Percentiles rank a stretch among this genome's conserved stretches.
Evolutionary conservation across 2,113 vertebrate genomes (phyloP).

Genomic region (Cromileptes altivelis): DNA sequence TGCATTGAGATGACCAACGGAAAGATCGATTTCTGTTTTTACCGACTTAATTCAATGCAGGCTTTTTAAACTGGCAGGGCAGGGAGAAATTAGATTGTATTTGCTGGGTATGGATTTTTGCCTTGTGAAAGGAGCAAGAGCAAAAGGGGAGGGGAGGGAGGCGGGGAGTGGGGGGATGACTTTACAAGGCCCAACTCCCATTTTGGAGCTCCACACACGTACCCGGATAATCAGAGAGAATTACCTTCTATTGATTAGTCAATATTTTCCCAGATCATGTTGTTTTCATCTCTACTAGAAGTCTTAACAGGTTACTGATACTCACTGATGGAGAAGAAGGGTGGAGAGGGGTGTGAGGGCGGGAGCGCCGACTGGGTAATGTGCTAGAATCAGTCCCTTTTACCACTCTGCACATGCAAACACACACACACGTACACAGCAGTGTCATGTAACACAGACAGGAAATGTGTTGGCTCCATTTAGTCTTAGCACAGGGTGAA

Average conservation of each 20-base stretch:
- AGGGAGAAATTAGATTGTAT: conserved; percentile 85
- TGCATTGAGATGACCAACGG: conserved; percentile 76
- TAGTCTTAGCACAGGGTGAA: not conserved
- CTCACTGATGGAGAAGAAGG: conserved; percentile 41
- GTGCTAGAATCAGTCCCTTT: conserved; percentile 11
- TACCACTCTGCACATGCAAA: not conserved
- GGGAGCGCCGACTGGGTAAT: not conserved
- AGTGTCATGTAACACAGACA: conserved; percentile 30
- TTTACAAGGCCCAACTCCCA: conserved; percentile 79
- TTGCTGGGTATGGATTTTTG: conserved; percentile 84
- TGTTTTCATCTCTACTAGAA: conserved; percentile 79
- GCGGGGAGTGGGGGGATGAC: conserved; percentile 16
- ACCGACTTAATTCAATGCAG: conserved; percentile 85
- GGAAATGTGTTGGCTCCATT: conserved; percentile 40
- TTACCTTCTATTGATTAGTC: conserved; percentile 80
- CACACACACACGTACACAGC: not conserved
- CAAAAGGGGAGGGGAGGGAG: conserved; percentile 33
- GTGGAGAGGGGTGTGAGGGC: not conserved
- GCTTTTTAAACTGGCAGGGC: conserved; percentile 85
- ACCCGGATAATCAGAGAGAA: conserved; percentile 80
- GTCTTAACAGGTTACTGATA: conserved; percentile 74
- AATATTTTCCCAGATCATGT: conserved; percentile 81
- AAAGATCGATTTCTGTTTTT: conserved; percentile 85
- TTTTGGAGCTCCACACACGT: conserved; percentile 75
- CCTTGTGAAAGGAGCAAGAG: conserved; percentile 72